Evolutionary conservation across 2,888 invertebrate species (phyloP).

Genomic region (Ornithoptera priamus): DNA sequence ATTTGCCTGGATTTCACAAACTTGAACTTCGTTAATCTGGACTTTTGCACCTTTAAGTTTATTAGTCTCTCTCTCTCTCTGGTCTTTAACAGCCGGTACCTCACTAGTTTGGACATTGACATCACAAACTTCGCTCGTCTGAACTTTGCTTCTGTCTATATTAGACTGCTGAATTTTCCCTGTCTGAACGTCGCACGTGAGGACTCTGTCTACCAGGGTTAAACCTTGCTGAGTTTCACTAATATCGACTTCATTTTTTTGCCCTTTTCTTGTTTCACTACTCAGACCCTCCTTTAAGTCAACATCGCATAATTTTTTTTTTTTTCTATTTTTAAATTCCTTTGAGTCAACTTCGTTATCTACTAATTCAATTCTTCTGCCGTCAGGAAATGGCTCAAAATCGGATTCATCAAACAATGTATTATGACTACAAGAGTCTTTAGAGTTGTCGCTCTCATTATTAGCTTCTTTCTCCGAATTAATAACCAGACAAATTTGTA

Average conservation of each 20-base stretch:
- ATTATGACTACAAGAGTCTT: conserved; percentile 22
- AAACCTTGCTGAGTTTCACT: no score
- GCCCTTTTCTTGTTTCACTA: no score
- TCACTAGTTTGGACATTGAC: no score
- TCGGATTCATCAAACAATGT: conserved; percentile 45
- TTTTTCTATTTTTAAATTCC: not conserved
- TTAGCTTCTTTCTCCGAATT: conserved; percentile 49
- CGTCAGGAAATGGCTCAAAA: conserved; percentile 51
- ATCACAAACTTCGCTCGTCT: no score
- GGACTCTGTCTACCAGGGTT: no score
- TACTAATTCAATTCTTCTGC: conserved; percentile 24
- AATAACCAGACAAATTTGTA: conserved; percentile 61
- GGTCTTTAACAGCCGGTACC: no score
- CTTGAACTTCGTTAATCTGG: not conserved
- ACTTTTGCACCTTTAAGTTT: no score
- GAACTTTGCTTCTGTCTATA: no score
- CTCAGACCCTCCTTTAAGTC: not conserved
- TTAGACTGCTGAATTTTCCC: no score
- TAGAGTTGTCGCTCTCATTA: conserved; percentile 27
- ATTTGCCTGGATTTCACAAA: not conserved
- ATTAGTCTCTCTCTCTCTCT: no score
- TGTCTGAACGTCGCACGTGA: no score
- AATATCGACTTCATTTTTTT: no score
- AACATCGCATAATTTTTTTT: not conserved
- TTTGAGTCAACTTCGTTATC: not conserved